Percentiles rank a stretch among this genome's conserved stretches.
Evolutionary conservation across 2,113 vertebrate species (phyloP).

Genomic region (Otocyon megalotis): DNA sequence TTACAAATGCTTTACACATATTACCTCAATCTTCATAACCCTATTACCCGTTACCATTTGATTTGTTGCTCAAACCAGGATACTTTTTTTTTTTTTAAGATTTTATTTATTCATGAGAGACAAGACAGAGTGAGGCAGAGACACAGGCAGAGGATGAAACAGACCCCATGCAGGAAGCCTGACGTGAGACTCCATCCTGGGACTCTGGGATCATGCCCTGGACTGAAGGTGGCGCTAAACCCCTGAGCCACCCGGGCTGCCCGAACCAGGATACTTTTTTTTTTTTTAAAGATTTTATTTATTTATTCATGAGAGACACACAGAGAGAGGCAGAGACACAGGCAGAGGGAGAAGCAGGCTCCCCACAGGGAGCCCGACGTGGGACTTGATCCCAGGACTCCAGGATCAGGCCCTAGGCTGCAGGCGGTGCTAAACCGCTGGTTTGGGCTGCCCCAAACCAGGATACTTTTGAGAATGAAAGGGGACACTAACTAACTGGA

Average conservation of each 20-base stretch:
- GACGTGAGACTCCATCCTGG: too few species aligned
- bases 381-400: too few species aligned
- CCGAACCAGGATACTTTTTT: conserved; percentile 9
- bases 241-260: neutral
- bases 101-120: neutral
- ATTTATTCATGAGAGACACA: neutral
- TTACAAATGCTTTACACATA: conserved; percentile 39
- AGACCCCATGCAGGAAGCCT: too few species aligned
- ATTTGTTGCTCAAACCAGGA: conserved; percentile 46
- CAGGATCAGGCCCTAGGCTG: too few species aligned
- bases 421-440: too few species aligned
- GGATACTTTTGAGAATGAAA: conserved; percentile 43
- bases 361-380: too few species aligned
- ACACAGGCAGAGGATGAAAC: too few species aligned
- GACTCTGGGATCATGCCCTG: too few species aligned
- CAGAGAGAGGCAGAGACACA: neutral
- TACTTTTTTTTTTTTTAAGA: neutral
- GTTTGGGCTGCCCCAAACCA: neutral
- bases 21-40: conserved; percentile 39
- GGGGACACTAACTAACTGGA: neutral
- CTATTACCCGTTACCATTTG: neutral
- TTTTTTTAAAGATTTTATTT: neutral
- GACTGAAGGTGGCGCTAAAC: too few species aligned
- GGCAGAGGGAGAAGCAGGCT: too few species aligned
- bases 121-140: neutral